Evolutionary conservation across 2,797 vertebrate genomes (phyloP).

Genomic region (Poecile montanus): DNA sequence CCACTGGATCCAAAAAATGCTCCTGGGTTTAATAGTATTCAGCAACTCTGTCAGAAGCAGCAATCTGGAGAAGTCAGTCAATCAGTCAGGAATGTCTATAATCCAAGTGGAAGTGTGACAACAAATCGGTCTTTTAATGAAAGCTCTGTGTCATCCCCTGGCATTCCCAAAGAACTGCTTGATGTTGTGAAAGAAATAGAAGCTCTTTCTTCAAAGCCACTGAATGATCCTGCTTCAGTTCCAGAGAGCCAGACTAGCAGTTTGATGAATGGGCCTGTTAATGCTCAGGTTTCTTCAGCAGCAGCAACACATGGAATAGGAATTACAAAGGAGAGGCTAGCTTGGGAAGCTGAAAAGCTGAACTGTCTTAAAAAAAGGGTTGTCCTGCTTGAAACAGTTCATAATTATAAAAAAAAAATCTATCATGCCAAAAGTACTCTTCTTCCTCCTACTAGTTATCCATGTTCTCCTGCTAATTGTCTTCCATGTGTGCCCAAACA

Average conservation of each 20-base stretch:
- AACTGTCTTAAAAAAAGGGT: slow-evolving; percentile 56
- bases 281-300: not conserved
- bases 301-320: not conserved
- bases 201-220: slow-evolving; percentile 20
- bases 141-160: not conserved
- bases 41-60: slow-evolving; percentile 48
- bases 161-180: not conserved
- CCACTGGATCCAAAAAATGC: slow-evolving; percentile 10
- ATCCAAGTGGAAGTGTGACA: slow-evolving; percentile 5
- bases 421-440: not conserved
- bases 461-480: not conserved
- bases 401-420: slow-evolving; percentile 55
- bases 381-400: slow-evolving; percentile 59
- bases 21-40: slow-evolving; percentile 25
- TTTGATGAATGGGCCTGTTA: not conserved
- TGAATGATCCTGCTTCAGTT: slow-evolving; percentile 7
- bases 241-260: not conserved
- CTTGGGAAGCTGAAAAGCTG: slow-evolving; percentile 62
- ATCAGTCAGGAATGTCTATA: not conserved
- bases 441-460: not conserved
- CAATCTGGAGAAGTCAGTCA: slow-evolving; percentile 14
- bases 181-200: slow-evolving; percentile 34
- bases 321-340: slow-evolving; percentile 51
- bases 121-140: slow-evolving; percentile 28
- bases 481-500: not conserved